phyloP scores from a whole-genome alignment of 2,113 vertebrate species.

The Nipponia nippon region DNA sequence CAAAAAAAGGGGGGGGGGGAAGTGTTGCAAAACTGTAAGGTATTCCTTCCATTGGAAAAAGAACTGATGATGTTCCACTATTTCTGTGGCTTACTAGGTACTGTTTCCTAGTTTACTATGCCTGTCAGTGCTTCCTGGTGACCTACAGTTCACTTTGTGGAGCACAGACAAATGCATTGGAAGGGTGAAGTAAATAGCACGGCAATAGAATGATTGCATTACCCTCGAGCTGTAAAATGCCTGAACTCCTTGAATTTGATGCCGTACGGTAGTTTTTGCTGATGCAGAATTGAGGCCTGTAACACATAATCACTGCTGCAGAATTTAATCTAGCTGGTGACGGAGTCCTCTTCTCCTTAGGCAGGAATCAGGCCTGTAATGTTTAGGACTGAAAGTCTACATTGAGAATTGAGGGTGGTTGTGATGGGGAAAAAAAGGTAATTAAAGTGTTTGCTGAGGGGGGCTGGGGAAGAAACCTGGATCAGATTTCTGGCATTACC shows the following conservation, averaged over 20 bases:
- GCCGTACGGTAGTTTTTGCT: neutral
- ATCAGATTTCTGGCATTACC: neutral
- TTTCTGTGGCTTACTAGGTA: neutral
- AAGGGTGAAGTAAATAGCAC: neutral
- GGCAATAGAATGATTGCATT: neutral
- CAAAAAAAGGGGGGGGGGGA: neutral
- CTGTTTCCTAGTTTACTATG: neutral
- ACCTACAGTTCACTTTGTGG: slow-evolving; percentile 1
- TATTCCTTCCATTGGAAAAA: neutral
- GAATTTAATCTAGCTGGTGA: neutral
- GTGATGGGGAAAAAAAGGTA: neutral
- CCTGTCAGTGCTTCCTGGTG: neutral
- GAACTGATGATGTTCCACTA: neutral
- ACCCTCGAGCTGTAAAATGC: neutral
- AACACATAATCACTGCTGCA: neutral
- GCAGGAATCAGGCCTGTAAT: neutral
- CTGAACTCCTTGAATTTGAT: neutral
- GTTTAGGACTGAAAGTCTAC: neutral
- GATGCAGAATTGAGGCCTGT: neutral
- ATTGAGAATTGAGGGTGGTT: neutral
- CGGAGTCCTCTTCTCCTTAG: neutral
- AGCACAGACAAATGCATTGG: neutral
- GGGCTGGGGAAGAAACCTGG: neutral
- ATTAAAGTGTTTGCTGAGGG: neutral
- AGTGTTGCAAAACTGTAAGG: neutral